These are phyloP conservation scores for Falco columbarius DNA, from an alignment of 2,797 vertebrate species.

Conservation along the genomic window DNA sequence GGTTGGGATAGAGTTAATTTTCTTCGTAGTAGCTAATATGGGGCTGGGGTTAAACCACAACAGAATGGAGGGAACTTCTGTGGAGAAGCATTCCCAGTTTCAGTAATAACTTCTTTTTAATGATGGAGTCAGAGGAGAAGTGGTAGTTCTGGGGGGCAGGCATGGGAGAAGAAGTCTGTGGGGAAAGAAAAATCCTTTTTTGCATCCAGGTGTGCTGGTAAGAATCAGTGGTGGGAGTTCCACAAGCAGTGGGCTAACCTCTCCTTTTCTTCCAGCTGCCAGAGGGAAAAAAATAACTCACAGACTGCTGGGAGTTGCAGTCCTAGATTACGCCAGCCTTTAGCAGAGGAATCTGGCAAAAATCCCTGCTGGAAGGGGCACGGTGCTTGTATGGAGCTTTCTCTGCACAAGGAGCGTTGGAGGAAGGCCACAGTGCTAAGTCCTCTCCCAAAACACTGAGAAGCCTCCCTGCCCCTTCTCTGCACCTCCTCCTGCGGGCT, in stretches of 20 bases:
- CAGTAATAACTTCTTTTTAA: not conserved
- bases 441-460: not conserved
- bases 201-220: not conserved
- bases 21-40: not conserved
- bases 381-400: not conserved
- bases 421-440: not conserved
- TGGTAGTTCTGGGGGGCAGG: not conserved
- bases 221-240: not conserved
- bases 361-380: not conserved
- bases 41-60: not conserved
- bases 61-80: not conserved
- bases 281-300: not conserved
- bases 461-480: not conserved
- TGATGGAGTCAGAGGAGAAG: not conserved
- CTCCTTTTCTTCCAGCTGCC: not conserved
- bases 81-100: not conserved
- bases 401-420: not conserved
- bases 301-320: constrained; percentile 23
- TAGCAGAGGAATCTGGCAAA: not conserved
- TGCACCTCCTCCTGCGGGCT: not conserved
- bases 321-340: not conserved
- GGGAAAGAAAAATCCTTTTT: not conserved
- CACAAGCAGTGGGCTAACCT: not conserved
- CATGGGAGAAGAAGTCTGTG: not conserved
- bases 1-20: not conserved